A percentile compares a stretch with the other conserved stretches of the same genome.
These are phyloP conservation scores for Conus ventricosus DNA, from an alignment of 1,140 invertebrate species.

Conservation along the genomic window DNA sequence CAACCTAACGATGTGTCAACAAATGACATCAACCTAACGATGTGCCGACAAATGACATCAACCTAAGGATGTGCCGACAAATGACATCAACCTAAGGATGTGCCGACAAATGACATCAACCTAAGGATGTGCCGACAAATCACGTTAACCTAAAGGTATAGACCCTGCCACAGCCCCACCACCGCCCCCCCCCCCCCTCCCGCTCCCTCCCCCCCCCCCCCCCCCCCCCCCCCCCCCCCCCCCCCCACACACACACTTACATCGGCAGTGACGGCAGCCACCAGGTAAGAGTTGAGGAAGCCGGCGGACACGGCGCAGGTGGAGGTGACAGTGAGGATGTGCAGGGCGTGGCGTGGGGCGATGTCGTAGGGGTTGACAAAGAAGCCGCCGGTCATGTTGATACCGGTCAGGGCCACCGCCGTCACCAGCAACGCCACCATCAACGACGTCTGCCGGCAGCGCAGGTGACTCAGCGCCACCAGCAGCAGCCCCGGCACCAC, in stretches of 20 bases:
- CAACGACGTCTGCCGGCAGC: background rate
- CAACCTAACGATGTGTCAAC: too few species aligned
- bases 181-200: too few species aligned
- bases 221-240: too few species aligned
- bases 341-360: background rate
- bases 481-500: conserved; percentile 4
- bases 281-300: conserved; percentile 25
- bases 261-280: conserved; percentile 23
- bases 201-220: too few species aligned
- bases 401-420: conserved; percentile 25
- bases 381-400: background rate
- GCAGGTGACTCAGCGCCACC: conserved; percentile 32
- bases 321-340: conserved; percentile 18
- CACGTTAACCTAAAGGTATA: too few species aligned
- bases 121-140: too few species aligned
- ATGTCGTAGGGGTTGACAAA: conserved; percentile 31
- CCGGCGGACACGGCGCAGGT: background rate
- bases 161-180: too few species aligned
- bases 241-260: conserved; percentile 11
- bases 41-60: too few species aligned
- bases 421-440: conserved; percentile 22
- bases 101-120: too few species aligned
- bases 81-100: too few species aligned
- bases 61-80: too few species aligned
- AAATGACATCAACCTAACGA: too few species aligned